Evolutionary conservation across 1,140 invertebrate genomes (phyloP).

Genomic region (Meloidogyne floridensis): DNA sequence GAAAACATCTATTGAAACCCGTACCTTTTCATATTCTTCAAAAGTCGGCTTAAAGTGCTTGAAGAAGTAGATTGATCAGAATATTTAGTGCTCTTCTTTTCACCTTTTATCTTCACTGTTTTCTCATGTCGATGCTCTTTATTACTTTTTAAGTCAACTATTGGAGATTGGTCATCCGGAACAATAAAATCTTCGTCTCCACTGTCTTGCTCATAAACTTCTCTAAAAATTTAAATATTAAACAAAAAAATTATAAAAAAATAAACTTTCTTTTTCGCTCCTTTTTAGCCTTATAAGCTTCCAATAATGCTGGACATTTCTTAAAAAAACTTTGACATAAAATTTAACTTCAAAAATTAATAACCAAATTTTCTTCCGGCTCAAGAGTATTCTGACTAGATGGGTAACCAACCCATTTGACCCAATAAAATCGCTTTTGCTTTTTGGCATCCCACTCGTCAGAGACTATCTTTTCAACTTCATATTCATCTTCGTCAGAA

Average conservation of each 20-base stretch:
- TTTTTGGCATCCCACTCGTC: constrained; percentile 14
- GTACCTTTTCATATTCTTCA: background rate
- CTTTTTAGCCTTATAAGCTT: constrained; percentile 12
- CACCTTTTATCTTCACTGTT: background rate
- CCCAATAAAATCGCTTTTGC: constrained; percentile 11
- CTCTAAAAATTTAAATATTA: background rate
- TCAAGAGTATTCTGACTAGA: background rate
- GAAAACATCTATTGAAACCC: background rate
- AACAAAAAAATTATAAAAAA: background rate
- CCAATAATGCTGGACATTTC: constrained; percentile 13
- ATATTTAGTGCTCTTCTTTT: background rate
- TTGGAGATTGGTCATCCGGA: background rate
- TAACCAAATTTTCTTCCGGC: constrained; percentile 20
- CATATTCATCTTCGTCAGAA: constrained; percentile 21
- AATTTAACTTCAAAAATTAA: background rate
- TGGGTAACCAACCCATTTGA: constrained; percentile 26
- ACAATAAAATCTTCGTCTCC: constrained; percentile 6
- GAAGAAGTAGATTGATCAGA: background rate
- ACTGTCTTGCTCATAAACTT: background rate
- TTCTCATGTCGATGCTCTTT: constrained; percentile 7
- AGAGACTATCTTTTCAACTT: constrained; percentile 27
- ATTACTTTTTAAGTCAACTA: background rate
- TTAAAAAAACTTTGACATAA: constrained; percentile 13
- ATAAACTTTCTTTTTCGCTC: background rate
- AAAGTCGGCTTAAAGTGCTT: background rate